Evolutionary conservation across 37 sponge, comb jelly and placozoan genomes (phyloP), one percentile per base, ranked within the genome.

Genomic region (Geodia barretti): DNA sequence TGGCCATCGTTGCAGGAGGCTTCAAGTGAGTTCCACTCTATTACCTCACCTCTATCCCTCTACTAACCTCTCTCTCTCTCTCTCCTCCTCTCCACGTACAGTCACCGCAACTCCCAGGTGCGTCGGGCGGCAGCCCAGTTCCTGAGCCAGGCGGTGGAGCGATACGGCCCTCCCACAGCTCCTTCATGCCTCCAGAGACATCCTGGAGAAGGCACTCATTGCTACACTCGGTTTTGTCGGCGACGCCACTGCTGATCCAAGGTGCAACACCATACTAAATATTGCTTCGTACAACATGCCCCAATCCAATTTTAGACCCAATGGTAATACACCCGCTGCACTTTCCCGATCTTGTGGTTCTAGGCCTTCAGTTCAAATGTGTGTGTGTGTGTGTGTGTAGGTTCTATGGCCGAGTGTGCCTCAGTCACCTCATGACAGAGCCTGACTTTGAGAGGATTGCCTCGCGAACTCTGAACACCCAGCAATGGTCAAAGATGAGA

Each of bases 1-100:
- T 60, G 34, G 91, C 92, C 1, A 68, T 96, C 63, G 80, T 93
- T 38, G 61, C 36, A 63, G 91, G 89, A 68, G 97, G 97, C 31
- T 42, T 70, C 0, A 30, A 9, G 78, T 85, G 28, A 76, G 62
- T 32, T 61, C 26, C 64, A 62, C 29, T 4, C 26, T 39, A 54
- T 0, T 1, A 5, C 24, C 72, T 39, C 41, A 24, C 8, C 41
- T 47, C 54, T 47, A 14, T 47, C 1, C 34, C 28, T 20, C n/a
- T 36, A 63, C 9, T 41, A 17, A 63, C 40, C 37, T 8, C 24
- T 60, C 41, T 25, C n/a, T 62, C 24, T 60, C 41, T 25, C n/a
- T 62, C 37, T 25, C 39, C 24, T 64, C 30, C 62, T 28, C 43
- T 0, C 61, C 20, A 28, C 1, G 43, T 70, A 1, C 73, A 91